Conservation (phyloP, 2,113 vertebrate genomes). For the Tyrannus savana region DNA sequence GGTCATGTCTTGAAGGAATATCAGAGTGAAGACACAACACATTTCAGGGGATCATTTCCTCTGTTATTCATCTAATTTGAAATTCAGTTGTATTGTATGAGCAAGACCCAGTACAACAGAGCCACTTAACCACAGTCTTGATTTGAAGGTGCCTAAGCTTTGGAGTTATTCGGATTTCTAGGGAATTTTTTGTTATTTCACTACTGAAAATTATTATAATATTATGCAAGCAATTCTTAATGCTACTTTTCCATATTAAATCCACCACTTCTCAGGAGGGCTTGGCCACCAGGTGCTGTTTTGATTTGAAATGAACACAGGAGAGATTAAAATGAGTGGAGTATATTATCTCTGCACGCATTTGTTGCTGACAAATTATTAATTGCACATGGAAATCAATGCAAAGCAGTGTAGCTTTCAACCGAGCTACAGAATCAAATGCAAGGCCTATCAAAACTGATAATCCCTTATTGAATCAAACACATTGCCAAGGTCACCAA, state of each 20-base stretch:
- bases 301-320: constrained; percentile 7
- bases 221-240: not conserved
- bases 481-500: constrained; percentile 38
- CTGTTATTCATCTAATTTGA: not conserved
- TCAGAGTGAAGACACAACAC: not conserved
- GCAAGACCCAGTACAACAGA: not conserved
- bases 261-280: not conserved
- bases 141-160: not conserved
- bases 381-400: constrained; percentile 67
- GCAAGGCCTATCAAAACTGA: constrained; percentile 33
- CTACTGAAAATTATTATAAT: not conserved
- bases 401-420: constrained; percentile 28
- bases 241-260: not conserved
- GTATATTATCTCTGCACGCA: not conserved
- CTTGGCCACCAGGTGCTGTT: not conserved
- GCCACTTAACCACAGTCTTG: not conserved
- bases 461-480: constrained; percentile 31
- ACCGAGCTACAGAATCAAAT: constrained; percentile 10
- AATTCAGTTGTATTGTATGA: not conserved
- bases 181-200: not conserved
- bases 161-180: not conserved
- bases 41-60: not conserved
- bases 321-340: not conserved
- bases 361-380: constrained; percentile 35
- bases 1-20: not conserved